These are phyloP conservation scores for Polyodon spathula DNA, from an alignment of 2,113 vertebrate species.

Conservation along the genomic window DNA sequence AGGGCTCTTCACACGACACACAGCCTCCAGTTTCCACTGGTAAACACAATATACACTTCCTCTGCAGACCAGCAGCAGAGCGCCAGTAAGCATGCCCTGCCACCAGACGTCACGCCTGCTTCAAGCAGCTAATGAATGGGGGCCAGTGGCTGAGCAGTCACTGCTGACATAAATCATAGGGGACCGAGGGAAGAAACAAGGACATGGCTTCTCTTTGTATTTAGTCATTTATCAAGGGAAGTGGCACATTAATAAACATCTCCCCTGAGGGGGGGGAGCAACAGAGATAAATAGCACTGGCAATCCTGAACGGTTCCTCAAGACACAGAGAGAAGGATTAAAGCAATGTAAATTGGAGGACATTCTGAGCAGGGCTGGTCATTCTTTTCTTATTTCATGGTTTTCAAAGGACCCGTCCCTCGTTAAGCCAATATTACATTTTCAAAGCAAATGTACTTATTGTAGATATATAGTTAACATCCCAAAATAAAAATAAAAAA, in stretches of 20 bases:
- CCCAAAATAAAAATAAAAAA: too few relatives aligned
- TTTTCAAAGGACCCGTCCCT: not conserved
- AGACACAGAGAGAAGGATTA: constrained; percentile 44
- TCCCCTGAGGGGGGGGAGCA: constrained; percentile 69
- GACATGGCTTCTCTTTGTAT: constrained; percentile 71
- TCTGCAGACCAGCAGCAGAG: constrained; percentile 12
- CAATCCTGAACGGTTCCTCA: constrained; percentile 60
- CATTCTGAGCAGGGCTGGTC: constrained; percentile 3
- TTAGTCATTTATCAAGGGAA: constrained; percentile 83
- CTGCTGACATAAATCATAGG: constrained; percentile 59
- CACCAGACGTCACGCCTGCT: constrained; percentile 31
- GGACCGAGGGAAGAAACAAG: constrained; percentile 63
- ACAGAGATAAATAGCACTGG: constrained; percentile 70
- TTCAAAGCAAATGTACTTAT: not conserved
- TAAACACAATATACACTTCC: constrained; percentile 14
- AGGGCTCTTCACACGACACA: constrained; percentile 23
- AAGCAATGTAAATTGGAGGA: constrained; percentile 46
- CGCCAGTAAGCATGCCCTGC: constrained; percentile 26
- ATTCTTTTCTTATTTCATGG: not conserved
- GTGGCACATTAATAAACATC: constrained; percentile 79
- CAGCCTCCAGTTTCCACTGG: constrained; percentile 27
- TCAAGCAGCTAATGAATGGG: constrained; percentile 42
- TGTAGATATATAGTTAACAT: too few relatives aligned
- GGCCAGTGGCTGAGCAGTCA: constrained; percentile 31
- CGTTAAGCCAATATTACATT: not conserved